Conservation (phyloP, 2,888 invertebrate genomes). For the Brachypterus glaber region DNA sequence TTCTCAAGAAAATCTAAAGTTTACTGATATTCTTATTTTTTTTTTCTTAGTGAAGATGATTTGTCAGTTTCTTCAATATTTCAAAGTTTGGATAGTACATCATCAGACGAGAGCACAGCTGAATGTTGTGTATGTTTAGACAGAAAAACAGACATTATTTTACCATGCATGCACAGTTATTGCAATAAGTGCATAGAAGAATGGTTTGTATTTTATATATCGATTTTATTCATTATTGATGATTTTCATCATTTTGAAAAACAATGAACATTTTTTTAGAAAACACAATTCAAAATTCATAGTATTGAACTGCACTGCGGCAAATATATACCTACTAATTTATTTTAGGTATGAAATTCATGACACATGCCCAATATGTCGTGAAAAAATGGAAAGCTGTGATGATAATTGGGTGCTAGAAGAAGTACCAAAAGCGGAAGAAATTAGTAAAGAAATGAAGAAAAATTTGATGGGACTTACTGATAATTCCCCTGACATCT, state of each 20-base stretch:
- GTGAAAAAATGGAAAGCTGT: conserved; percentile 50
- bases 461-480: conserved; percentile 39
- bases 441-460: conserved; percentile 47
- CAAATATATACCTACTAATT: too few species aligned
- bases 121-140: conserved; percentile 69
- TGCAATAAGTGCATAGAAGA: conserved; percentile 62
- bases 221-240: not conserved
- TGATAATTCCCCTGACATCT: not conserved
- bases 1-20: not conserved
- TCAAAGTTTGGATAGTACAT: conserved; percentile 26
- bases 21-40: not conserved
- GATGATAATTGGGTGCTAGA: conserved; percentile 58
- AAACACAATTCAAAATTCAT: too few species aligned
- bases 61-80: conserved; percentile 38
- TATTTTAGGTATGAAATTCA: conserved; percentile 54
- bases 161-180: conserved; percentile 62
- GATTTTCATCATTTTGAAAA: conserved; percentile 4
- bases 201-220: conserved; percentile 44
- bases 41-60: conserved; percentile 13
- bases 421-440: conserved; percentile 50
- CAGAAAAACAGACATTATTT: conserved; percentile 54
- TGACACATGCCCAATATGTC: conserved; percentile 61
- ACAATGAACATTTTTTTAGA: not conserved
- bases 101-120: conserved; percentile 29
- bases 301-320: conserved; percentile 3